Evolutionary conservation across 2,113 vertebrate species (phyloP).

Genomic region (Uropsilus gracilis): DNA sequence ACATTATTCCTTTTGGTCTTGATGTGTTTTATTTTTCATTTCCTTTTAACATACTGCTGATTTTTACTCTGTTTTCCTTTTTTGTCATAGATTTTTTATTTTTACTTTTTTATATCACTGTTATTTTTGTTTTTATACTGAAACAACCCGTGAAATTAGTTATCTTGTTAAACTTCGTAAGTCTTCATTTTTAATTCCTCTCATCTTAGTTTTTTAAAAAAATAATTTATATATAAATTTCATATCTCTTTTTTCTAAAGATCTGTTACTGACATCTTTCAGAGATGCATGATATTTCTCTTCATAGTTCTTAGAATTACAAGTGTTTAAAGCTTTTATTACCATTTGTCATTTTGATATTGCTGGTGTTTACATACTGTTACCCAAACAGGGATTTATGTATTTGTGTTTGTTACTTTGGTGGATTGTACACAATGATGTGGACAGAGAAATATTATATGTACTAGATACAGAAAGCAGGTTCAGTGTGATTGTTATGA

Average conservation of each 20-base stretch:
- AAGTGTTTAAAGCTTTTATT: slow-evolving; percentile 1
- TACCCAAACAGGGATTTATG: background rate
- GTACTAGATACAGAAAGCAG: background rate
- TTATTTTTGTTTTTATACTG: slow-evolving; percentile 6
- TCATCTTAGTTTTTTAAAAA: slow-evolving; percentile 30
- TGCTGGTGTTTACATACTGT: background rate
- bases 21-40: background rate
- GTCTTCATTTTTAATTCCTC: background rate
- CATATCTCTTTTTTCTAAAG: slow-evolving; percentile 34
- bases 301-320: background rate
- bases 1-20: background rate
- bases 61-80: background rate
- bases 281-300: background rate
- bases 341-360: background rate
- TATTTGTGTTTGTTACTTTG: background rate
- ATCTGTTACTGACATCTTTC: background rate
- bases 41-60: background rate
- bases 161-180: background rate
- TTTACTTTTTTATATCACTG: background rate
- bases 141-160: background rate
- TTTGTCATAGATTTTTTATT: background rate
- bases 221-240: too few species aligned
- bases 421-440: background rate
- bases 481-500: background rate
- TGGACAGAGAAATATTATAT: background rate